These are phyloP conservation scores for Mastigias papua DNA, from an alignment of 30 jellyfish, hydroid and myxozoan species.

Conservation along the genomic window DNA sequence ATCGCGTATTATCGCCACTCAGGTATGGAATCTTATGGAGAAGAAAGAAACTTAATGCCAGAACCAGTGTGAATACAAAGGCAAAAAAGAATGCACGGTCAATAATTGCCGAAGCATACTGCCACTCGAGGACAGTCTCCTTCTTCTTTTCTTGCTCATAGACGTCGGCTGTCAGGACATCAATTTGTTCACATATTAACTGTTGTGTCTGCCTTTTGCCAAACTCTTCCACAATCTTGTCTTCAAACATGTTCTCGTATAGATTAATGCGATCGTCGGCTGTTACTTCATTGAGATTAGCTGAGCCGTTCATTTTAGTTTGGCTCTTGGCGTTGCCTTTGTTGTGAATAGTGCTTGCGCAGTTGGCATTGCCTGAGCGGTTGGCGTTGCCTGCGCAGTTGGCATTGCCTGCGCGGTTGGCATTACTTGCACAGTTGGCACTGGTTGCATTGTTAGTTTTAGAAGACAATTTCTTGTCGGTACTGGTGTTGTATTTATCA, in stretches of 20 bases:
- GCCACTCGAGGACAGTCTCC: slow-evolving; percentile 65
- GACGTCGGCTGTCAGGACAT: slow-evolving; percentile 45
- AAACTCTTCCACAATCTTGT: slow-evolving; percentile 4
- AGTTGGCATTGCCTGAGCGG: too few species aligned
- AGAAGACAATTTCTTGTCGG: too few species aligned
- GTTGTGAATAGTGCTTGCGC: background rate
- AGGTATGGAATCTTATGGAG: slow-evolving; percentile 41
- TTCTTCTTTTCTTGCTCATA: slow-evolving; percentile 39
- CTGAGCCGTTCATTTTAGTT: slow-evolving; percentile 22
- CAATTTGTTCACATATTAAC: slow-evolving; percentile 41
- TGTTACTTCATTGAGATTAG: background rate
- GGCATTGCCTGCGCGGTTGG: too few species aligned
- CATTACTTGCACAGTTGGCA: too few species aligned
- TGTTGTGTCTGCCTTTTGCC: slow-evolving; percentile 47
- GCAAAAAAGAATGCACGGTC: slow-evolving; percentile 72
- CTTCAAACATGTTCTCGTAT: slow-evolving; percentile 24
- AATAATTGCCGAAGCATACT: slow-evolving; percentile 72
- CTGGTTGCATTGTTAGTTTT: too few species aligned
- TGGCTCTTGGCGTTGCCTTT: background rate
- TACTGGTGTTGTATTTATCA: too few species aligned
- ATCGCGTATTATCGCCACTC: background rate
- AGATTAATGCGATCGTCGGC: background rate
- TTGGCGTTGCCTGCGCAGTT: too few species aligned
- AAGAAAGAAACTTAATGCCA: slow-evolving; percentile 59
- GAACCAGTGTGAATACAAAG: slow-evolving; percentile 48